Base-by-base conservation (phyloP, 2,888 invertebrate species). In the Lochmaea crataegi region DNA sequence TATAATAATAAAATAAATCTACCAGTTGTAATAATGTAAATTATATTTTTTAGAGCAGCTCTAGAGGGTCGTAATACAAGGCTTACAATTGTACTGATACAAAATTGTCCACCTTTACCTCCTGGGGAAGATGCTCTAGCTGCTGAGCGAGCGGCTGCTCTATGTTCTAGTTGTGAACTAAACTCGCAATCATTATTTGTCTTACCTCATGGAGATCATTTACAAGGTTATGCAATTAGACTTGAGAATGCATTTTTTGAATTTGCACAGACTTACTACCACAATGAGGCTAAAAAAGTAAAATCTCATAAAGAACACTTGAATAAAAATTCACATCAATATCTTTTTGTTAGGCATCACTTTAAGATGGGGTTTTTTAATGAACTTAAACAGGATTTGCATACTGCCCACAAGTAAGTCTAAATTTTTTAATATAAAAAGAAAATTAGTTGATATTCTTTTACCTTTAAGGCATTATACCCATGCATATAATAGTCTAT, bases 361-460 rank as follows among this genome's bases (percentile, higher is more conserved):
- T 98, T 98, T 85, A 99, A 99, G 88, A 92, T 98, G 86, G 99
- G 95, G 0, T 98, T 97, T 88, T 91, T 97, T 68, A 95, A 95
- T 83, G 99, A 99, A 88, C 87, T 99, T 76, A 94, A 95, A 81
- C 96, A 97, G 85, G 99, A 98, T 84, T 89, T 92, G 79, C 92
- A 92, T 83, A 92, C 94, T 0, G 96, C 97, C 14, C 92, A 95
- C 81, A 95, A 94, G 90, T 92, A 87, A 86, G 86, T 78, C 5
- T 38, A 38, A n/a, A 48, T 18, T 74, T 51, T 60, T 72, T 16
- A 10, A 41, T 58, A 9, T 65, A 60, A 56, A 26, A 7, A 65
- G 12, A 16, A 41, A 2, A n/a, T 38, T 16, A 38, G 3, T 45
- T n/a, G n/a, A 60, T 68, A 32, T 11, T 73, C 9, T 53, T 53